Evolutionary conservation across 1,140 invertebrate species (phyloP), one percentile per base, ranked within the genome.

Genomic region (Oryctes rhinoceros): DNA sequence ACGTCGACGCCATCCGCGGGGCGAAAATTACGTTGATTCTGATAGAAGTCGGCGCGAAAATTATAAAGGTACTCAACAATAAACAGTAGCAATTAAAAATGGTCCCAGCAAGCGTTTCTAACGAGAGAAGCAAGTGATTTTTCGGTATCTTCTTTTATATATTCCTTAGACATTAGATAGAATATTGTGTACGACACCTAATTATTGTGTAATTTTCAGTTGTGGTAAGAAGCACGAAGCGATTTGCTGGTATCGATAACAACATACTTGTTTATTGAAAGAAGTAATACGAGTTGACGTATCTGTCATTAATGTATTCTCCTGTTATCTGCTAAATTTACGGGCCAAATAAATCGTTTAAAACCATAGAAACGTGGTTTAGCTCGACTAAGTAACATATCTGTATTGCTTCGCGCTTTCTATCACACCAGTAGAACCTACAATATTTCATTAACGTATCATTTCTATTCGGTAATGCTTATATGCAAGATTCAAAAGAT

Each of bases 61-160:
- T 44, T 44, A 44, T 44, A 44, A 10, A 44, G 5, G 9, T 44
- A 44, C 39, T 44, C 20, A 71, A 71, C 53, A 18, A 71, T 20
- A 9, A 71, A 71, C 20, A 71, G 18, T 30, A 62, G 78, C 81
- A 81, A 81, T 79, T 79, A 48, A 81, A 79, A 76, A 79, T 81
- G 80, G 80, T 81, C 80, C 78, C 78, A 81, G 78, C 81, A 81
- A 81, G 78, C 78, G 24, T 35, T 71, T 67, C 11, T 71, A 71
- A 71, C 11, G 76, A 80, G 65, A 44, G 53, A 65, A 80, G 48
- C 77, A 78, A 81, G 48, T 81, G 71, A 78, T 78, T 30, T 53
- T 78, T 78, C 78, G 67, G 80, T 71, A 65, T 81, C 48, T 13
- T 30, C 24, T 15, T 78, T 65, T 74, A 71, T 74, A 79, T 47